phyloP scores from a whole-genome alignment of 2,113 vertebrate species.

The Callospermophilus lateralis region DNA sequence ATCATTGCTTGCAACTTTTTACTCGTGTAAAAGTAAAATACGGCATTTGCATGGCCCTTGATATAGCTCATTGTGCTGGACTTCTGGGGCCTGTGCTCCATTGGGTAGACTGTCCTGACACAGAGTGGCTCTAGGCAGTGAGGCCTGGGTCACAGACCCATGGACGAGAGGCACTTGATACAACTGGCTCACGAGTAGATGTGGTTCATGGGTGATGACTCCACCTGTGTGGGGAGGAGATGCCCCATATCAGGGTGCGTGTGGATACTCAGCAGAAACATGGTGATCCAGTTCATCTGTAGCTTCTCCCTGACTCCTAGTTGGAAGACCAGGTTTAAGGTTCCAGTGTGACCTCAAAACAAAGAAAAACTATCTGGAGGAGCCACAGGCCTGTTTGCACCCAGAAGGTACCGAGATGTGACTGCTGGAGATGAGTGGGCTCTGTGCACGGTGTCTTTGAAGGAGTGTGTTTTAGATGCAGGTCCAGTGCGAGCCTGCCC shows the following conservation, averaged over 20 bases:
- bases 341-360: background rate
- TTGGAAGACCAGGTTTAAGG: background rate
- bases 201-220: background rate
- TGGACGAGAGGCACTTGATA: background rate
- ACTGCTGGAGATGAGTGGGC: background rate
- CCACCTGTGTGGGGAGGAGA: background rate
- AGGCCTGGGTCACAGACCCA: background rate
- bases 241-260: too few relatives aligned
- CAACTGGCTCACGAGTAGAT: background rate
- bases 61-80: background rate
- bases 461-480: background rate
- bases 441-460: too few relatives aligned
- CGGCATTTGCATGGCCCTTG: background rate
- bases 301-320: background rate
- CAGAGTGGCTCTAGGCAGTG: rapidly evolving
- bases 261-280: too few relatives aligned
- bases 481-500: background rate
- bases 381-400: background rate
- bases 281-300: rapidly evolving
- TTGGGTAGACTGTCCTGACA: background rate
- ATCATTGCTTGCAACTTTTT: background rate
- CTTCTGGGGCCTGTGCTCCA: background rate
- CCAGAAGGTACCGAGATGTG: background rate
- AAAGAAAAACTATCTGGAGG: background rate
- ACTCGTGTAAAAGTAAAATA: background rate